Percentiles rank a stretch among this genome's conserved stretches.
Evolutionary conservation across 2,888 invertebrate genomes (phyloP).

Genomic region (Idaea straminata): DNA sequence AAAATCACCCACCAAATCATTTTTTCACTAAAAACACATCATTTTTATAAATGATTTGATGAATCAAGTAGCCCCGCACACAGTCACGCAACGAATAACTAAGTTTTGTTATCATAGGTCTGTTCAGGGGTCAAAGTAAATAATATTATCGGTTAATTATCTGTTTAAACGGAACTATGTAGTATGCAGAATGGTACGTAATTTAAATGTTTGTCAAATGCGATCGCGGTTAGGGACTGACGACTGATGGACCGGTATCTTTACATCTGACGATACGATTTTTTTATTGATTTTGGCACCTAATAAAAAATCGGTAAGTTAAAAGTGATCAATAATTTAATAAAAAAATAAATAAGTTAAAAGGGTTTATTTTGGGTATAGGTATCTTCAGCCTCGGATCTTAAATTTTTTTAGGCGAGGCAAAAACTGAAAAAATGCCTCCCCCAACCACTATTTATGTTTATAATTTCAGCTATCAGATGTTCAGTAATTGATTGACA

Average conservation of each 20-base stretch:
- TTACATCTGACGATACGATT: neutral
- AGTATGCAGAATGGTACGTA: constrained; percentile 15
- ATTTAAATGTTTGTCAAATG: constrained; percentile 27
- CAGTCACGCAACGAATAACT: constrained; percentile 55
- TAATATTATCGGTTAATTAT: constrained; percentile 65
- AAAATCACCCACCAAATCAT: constrained; percentile 67
- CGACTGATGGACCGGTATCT: constrained; percentile 9
- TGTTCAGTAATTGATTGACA: too few relatives aligned
- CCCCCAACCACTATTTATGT: too few relatives aligned
- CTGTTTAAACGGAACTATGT: constrained; percentile 42
- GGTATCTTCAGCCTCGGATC: too few relatives aligned
- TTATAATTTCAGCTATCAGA: too few relatives aligned
- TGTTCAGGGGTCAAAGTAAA: constrained; percentile 64
- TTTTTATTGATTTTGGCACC: neutral
- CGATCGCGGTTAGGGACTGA: constrained; percentile 21
- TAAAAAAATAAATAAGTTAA: too few relatives aligned
- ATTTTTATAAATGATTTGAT: constrained; percentile 46
- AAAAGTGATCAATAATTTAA: too few relatives aligned
- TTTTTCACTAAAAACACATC: constrained; percentile 48
- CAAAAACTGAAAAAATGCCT: too few relatives aligned
- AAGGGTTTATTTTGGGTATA: too few relatives aligned
- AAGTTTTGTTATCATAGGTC: constrained; percentile 51
- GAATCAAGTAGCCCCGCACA: constrained; percentile 34
- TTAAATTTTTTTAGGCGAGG: too few relatives aligned
- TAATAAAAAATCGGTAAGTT: too few relatives aligned